Base-by-base conservation (phyloP, 2,113 vertebrate genomes). In the Periophthalmus modestus region DNA sequence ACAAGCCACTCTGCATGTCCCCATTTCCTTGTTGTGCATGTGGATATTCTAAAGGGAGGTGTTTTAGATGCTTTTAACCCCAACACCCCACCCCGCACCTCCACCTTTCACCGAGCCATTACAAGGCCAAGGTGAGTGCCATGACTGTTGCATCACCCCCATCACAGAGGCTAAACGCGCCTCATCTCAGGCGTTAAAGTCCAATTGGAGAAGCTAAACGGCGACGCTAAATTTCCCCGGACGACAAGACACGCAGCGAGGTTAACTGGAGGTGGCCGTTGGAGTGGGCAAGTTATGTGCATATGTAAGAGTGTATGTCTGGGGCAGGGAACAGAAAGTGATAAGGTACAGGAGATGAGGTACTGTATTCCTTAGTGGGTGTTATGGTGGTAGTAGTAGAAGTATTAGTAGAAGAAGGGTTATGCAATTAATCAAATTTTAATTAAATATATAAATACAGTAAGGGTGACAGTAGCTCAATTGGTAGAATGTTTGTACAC, bases 131-230 rank as follows among this genome's bases (percentile, higher is more conserved):
- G 86, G 86, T 79, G 80, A 74, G 18, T 72, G 68, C 85, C 82
- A 72, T 92, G 89, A 91, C 91, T 89, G 88, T 78, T 89, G 73
- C 76, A 75, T 89, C 75, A 91, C 88, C 91, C 77, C 88, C 82
- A 85, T 89, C 81, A 81, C 68, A 81, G 72, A 68, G 74, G 61
- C 59, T 85, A 68, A 71, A 80, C 80, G 70, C 85, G 85, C 86
- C 82, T 87, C 86, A 73, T 82, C 85, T 79, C 19, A 19, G 72
- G 79, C 77, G 74, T 85, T 88, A 88, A 82, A 81, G 79, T 81
- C 84, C 87, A 75, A 84, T 86, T 75, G 69, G 47, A 71, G 80
- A 77, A 71, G 69, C 68, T 84, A 85, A 89, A 89, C 68, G 85
- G 85, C 68, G 24, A 74, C 78, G 68, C 68, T 89, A 90, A 84